These are phyloP conservation scores for Zoanthus gigantus DNA, from an alignment of 92 coral and sea anemone species.

Conservation along the genomic window DNA sequence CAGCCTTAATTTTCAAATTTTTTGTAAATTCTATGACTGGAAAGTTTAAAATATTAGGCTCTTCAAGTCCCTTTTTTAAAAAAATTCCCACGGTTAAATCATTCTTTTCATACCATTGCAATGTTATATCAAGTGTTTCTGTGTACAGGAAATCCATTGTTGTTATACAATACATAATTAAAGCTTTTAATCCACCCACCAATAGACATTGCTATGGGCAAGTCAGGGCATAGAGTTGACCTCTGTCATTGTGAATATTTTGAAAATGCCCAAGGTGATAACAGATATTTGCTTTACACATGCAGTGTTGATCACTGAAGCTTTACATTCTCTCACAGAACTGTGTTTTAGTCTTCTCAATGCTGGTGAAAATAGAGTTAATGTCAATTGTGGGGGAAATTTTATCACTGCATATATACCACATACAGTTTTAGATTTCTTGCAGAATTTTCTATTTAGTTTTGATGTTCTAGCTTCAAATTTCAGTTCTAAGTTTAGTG, in stretches of 20 bases:
- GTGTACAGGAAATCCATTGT: conserved; percentile 29
- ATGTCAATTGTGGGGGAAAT: background rate
- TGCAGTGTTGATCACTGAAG: conserved; percentile 1
- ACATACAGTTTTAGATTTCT: background rate
- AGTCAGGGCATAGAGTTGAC: conserved; percentile 41
- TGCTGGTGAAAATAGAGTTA: conserved; percentile 6
- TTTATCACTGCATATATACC: background rate
- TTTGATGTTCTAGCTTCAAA: background rate
- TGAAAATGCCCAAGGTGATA: conserved; percentile 28
- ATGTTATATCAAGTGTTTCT: conserved; percentile 26
- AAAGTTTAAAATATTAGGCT: background rate
- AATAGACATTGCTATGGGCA: conserved; percentile 22
- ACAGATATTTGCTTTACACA: conserved; percentile 22
- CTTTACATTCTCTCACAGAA: background rate
- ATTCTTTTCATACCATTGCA: conserved; percentile 33
- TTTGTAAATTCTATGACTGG: background rate
- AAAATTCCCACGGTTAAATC: conserved; percentile 40
- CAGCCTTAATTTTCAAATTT: background rate
- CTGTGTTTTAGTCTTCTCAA: background rate
- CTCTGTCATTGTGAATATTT: conserved; percentile 30
- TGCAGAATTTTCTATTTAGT: conserved; percentile 22
- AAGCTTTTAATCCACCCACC: conserved; percentile 24
- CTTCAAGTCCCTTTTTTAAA: background rate
- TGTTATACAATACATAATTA: conserved; percentile 21
- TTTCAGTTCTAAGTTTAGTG: background rate